Percentiles rank a stretch among this genome's conserved stretches.
These are phyloP conservation scores for Mionectes olivaceus DNA, from an alignment of 2,797 vertebrate species.

Conservation along the genomic window DNA sequence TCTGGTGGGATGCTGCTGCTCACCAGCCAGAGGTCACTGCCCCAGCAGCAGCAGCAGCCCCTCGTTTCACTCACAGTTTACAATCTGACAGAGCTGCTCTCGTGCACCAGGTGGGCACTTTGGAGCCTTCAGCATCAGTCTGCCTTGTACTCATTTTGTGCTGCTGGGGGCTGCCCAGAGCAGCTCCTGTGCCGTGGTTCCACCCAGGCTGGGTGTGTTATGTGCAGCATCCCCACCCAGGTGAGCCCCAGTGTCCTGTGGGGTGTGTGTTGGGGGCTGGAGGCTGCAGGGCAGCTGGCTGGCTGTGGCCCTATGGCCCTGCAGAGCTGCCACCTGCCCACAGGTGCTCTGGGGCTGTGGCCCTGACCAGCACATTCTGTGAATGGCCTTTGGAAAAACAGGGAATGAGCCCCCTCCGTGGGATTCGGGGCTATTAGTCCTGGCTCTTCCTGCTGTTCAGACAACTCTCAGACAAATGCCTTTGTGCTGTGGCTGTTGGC, in stretches of 20 bases:
- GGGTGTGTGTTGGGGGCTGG: background rate
- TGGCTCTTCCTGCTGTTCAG: background rate
- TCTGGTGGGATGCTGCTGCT: background rate
- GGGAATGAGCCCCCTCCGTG: accelerated
- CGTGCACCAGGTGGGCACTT: background rate
- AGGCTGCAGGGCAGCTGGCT: background rate
- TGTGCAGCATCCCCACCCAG: accelerated
- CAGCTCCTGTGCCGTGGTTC: accelerated
- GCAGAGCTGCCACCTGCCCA: background rate
- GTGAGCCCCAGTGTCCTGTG: background rate
- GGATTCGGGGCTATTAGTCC: background rate
- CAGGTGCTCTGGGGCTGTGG: background rate
- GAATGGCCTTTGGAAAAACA: background rate
- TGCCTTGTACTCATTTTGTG: background rate
- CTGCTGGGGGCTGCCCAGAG: background rate
- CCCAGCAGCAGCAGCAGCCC: background rate
- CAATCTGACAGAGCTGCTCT: background rate
- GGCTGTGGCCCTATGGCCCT: accelerated
- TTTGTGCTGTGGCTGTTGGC: background rate
- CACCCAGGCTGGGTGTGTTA: background rate
- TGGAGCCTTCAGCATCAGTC: background rate
- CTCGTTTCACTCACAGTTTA: background rate
- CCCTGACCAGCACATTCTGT: background rate
- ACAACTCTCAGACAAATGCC: background rate
- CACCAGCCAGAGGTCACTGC: background rate